A percentile compares a stretch with the other conserved stretches of the same genome.
Evolutionary conservation across 2,113 vertebrate genomes (phyloP).

Genomic region (Salvator merianae): DNA sequence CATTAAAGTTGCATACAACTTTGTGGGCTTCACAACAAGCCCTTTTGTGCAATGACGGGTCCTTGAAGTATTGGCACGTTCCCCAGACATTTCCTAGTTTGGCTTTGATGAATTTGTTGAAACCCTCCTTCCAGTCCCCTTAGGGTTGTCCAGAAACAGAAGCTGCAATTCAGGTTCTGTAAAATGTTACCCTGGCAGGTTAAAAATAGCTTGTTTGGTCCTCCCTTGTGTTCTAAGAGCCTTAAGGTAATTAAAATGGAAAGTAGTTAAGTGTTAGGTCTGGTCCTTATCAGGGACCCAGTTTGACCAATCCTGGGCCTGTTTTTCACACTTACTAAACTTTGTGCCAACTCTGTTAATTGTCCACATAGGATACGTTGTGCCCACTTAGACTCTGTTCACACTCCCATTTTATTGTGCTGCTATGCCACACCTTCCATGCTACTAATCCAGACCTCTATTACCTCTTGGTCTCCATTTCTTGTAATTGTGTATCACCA

Average conservation of each 20-base stretch:
- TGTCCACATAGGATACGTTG: too few species aligned
- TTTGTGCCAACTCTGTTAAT: too few species aligned
- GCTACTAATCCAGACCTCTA: too few species aligned
- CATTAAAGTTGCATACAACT: constrained; percentile 1
- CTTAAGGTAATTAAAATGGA: constrained; percentile 23
- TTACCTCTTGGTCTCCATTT: too few species aligned
- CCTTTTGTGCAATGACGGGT: constrained; percentile 33
- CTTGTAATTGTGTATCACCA: too few species aligned
- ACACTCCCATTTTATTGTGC: too few species aligned
- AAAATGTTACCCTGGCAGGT: constrained; percentile 19
- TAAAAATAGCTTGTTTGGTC: constrained; percentile 12
- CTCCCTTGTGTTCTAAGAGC: constrained; percentile 5
- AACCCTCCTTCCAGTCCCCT: background rate
- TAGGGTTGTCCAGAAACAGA: constrained; percentile 20
- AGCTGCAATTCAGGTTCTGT: constrained; percentile 22
- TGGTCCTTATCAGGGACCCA: constrained; percentile 20
- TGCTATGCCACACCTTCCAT: too few species aligned
- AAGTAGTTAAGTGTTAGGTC: constrained; percentile 7
- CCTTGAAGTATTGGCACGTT: constrained; percentile 27
- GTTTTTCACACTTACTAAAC: too few species aligned
- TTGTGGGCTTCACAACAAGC: constrained; percentile 14
- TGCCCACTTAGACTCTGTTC: too few species aligned
- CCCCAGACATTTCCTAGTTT: constrained; percentile 29
- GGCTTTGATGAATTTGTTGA: constrained; percentile 25
- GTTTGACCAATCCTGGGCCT: background rate